phyloP scores from a whole-genome alignment of 1,140 invertebrate species.

The Coboldia fuscipes region DNA sequence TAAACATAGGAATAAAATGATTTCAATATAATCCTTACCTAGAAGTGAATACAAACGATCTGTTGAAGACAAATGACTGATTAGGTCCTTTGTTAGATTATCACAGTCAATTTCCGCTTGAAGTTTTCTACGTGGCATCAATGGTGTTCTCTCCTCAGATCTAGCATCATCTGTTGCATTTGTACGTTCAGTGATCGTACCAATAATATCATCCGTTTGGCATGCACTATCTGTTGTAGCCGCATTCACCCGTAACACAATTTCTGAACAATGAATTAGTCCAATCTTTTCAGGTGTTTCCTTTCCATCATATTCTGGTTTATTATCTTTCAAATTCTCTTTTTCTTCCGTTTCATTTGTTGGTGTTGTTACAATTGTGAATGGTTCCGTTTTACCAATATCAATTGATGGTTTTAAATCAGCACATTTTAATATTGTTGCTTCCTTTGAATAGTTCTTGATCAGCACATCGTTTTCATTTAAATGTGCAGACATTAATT shows the following conservation, averaged over 20 bases:
- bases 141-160: conserved; percentile 11
- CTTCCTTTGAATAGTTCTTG: conserved; percentile 1
- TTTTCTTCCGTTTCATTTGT: not conserved
- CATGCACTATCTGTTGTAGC: conserved; percentile 35
- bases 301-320: conserved; percentile 8
- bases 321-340: not conserved
- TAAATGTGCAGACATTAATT: conserved; percentile 19
- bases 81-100: conserved; percentile 45
- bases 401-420: not conserved
- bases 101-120: conserved; percentile 68
- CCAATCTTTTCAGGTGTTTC: no score
- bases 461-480: conserved; percentile 3
- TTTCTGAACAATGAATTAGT: conserved; percentile 34
- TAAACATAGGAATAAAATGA: no score
- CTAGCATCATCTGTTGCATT: not conserved
- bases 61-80: conserved; percentile 39
- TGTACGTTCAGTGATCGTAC: conserved; percentile 6
- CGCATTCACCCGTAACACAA: conserved; percentile 33
- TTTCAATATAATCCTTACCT: conserved; percentile 25
- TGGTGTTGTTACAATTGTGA: not conserved
- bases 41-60: conserved; percentile 48
- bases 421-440: not conserved
- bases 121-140: conserved; percentile 29
- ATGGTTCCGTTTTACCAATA: not conserved
- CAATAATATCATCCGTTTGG: conserved; percentile 29